Conservation (phyloP, 2,888 invertebrate species). For the Urechis unicinctus region DNA sequence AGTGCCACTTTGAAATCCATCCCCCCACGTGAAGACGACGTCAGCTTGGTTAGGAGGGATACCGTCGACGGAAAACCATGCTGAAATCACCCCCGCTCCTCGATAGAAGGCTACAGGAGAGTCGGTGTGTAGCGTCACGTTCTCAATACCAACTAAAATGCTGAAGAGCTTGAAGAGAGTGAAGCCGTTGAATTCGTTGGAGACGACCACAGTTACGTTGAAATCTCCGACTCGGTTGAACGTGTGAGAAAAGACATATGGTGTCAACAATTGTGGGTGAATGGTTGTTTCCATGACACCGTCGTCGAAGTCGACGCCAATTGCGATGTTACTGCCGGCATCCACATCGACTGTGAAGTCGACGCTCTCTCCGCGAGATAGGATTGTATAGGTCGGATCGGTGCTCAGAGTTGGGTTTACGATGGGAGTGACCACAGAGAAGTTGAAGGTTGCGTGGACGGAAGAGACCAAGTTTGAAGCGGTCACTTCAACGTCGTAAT, state of each 20-base stretch:
- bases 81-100: neutral
- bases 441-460: neutral
- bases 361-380: slow-evolving; percentile 6
- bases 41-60: slow-evolving; percentile 7
- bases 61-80: neutral
- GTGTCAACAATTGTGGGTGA: neutral
- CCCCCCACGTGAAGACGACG: slow-evolving; percentile 3
- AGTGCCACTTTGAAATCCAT: neutral
- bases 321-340: slow-evolving; percentile 25
- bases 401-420: neutral
- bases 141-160: slow-evolving; percentile 5
- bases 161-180: neutral
- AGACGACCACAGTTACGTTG: slow-evolving; percentile 29
- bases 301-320: slow-evolving; percentile 21
- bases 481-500: neutral
- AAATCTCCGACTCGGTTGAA: slow-evolving; percentile 35
- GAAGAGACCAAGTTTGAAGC: neutral
- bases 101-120: slow-evolving; percentile 13
- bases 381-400: neutral
- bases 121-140: slow-evolving; percentile 18
- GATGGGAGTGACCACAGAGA: slow-evolving; percentile 4
- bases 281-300: neutral
- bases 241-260: slow-evolving; percentile 4
- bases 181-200: slow-evolving; percentile 22
- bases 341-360: slow-evolving; percentile 19